Conservation (phyloP, 35 echinoderm and acorn worm genomes). For the Patiria miniata region DNA sequence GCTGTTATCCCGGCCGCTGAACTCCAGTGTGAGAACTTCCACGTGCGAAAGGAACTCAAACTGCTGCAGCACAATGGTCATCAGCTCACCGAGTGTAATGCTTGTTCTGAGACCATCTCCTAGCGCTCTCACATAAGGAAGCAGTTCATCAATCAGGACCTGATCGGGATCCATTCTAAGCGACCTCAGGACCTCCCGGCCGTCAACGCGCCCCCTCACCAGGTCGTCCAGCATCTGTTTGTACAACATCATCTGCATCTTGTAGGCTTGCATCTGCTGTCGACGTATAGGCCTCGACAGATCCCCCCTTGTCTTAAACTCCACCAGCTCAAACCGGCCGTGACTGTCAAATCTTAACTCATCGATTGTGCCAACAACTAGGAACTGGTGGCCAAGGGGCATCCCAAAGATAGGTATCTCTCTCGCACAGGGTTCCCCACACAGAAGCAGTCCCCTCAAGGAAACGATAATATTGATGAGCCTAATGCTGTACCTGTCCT, state of each 20-base stretch:
- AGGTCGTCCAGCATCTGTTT: slow-evolving; percentile 68
- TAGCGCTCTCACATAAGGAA: not conserved
- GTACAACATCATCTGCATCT: slow-evolving; percentile 59
- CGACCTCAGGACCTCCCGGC: not conserved
- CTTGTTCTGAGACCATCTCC: not conserved
- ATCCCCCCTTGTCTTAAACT: slow-evolving; percentile 85
- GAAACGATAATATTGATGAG: slow-evolving; percentile 64
- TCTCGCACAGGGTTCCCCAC: slow-evolving; percentile 22
- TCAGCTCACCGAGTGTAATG: slow-evolving; percentile 42
- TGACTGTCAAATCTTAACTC: slow-evolving; percentile 69
- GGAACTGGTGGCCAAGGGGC: slow-evolving; percentile 39
- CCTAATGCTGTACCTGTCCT: slow-evolving; percentile 60
- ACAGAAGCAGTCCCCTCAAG: slow-evolving; percentile 32
- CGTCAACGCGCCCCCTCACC: slow-evolving; percentile 39
- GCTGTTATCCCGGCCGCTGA: slow-evolving; percentile 39
- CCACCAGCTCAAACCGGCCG: slow-evolving; percentile 63
- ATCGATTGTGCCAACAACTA: slow-evolving; percentile 74
- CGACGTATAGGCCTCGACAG: slow-evolving; percentile 39
- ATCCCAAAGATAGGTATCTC: slow-evolving; percentile 74
- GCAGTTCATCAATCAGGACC: slow-evolving; percentile 31
- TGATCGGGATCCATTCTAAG: slow-evolving; percentile 33
- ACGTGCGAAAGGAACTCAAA: slow-evolving; percentile 62
- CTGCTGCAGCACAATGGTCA: slow-evolving; percentile 25
- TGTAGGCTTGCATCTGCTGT: slow-evolving; percentile 70
- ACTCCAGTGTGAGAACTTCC: slow-evolving; percentile 55